These are phyloP conservation scores for Phallusia fumigata DNA, from an alignment of 23 tunicate species.

Conservation along the genomic window DNA sequence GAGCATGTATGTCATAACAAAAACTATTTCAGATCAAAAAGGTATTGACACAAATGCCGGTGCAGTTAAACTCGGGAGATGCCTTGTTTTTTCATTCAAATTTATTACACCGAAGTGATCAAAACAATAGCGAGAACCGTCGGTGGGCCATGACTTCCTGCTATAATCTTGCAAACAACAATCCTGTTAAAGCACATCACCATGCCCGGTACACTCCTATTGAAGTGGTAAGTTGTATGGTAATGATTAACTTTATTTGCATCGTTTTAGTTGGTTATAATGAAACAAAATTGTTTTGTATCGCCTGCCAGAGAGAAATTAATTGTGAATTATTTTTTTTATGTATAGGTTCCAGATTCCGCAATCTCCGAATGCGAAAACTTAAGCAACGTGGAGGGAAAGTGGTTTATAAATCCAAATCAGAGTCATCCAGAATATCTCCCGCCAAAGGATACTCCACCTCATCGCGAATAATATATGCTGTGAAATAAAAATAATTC, in stretches of 20 bases:
- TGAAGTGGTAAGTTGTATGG: constrained; percentile 23
- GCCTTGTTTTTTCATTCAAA: constrained; percentile 86
- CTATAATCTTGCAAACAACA: constrained; percentile 63
- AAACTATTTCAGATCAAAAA: background rate
- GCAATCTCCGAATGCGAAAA: constrained; percentile 60
- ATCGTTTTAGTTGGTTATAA: background rate
- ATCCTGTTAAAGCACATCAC: constrained; percentile 64
- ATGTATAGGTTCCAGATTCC: constrained; percentile 56
- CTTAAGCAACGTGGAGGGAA: constrained; percentile 40
- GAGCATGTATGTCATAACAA: too few species aligned
- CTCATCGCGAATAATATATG: too few species aligned
- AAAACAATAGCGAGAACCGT: constrained; percentile 56
- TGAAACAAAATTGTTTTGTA: background rate
- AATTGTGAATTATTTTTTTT: too few species aligned
- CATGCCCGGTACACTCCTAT: constrained; percentile 70
- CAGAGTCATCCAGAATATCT: constrained; percentile 26
- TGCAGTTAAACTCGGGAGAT: constrained; percentile 69
- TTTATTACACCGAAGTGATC: constrained; percentile 74
- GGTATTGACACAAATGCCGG: background rate
- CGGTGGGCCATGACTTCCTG: constrained; percentile 79
- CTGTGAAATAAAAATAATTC: too few species aligned
- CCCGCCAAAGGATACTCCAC: background rate
- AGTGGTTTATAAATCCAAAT: constrained; percentile 75
- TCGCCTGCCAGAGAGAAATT: too few species aligned
- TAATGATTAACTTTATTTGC: too few species aligned